These are phyloP conservation scores for Dinomys branickii DNA, from an alignment of 2,113 vertebrate species.

Conservation along the genomic window DNA sequence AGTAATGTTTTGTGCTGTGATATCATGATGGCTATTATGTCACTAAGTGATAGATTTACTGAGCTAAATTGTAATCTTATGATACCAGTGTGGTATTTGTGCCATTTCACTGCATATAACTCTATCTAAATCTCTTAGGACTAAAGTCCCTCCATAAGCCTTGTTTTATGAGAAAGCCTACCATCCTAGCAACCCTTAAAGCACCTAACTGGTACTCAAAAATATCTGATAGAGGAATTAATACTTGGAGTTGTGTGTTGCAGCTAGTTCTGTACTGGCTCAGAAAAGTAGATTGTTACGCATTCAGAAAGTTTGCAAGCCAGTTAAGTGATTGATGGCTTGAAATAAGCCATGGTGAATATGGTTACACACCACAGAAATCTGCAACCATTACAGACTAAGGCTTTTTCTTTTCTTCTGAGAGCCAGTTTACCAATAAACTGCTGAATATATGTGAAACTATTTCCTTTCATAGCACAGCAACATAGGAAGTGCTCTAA, in stretches of 20 bases:
- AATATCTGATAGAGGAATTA: neutral
- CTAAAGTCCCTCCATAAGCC: neutral
- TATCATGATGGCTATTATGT: neutral
- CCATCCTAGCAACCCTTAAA: neutral
- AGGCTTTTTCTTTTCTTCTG: neutral
- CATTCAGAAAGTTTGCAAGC: neutral
- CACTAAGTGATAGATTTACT: neutral
- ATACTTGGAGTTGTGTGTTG: neutral
- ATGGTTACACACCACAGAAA: neutral
- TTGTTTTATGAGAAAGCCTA: neutral
- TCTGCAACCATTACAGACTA: neutral
- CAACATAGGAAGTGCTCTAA: neutral
- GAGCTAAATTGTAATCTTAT: neutral
- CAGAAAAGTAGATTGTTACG: neutral
- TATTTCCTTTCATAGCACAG: neutral
- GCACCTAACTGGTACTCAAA: neutral
- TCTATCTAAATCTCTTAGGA: neutral
- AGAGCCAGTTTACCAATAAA: neutral
- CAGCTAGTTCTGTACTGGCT: neutral
- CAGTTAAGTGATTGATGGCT: constrained; percentile 17
- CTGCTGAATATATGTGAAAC: neutral
- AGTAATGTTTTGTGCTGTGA: neutral
- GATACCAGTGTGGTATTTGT: neutral
- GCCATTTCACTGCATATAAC: neutral
- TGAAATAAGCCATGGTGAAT: neutral